phyloP scores from a whole-genome alignment of 2,888 invertebrate genomes.

The Taenaris catops region DNA sequence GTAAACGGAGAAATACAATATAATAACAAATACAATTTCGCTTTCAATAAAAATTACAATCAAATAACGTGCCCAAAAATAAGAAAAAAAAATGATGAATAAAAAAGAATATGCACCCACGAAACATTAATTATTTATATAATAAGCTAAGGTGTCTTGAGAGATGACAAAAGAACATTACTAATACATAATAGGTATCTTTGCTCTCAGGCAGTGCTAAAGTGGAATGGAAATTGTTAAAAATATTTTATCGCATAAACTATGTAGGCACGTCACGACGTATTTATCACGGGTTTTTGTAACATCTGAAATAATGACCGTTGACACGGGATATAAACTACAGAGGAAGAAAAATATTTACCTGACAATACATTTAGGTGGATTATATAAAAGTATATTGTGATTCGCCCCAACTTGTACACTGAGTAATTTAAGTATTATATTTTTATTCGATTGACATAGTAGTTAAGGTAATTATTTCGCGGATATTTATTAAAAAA shows the following conservation, averaged over 20 bases:
- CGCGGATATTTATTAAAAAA: too few relatives aligned
- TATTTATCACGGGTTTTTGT: slow-evolving; percentile 26
- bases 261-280: slow-evolving; percentile 7
- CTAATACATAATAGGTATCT: slow-evolving; percentile 19
- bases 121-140: slow-evolving; percentile 23
- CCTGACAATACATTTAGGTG: too few relatives aligned
- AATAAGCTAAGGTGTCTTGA: slow-evolving; percentile 20
- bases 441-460: too few relatives aligned
- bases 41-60: too few relatives aligned
- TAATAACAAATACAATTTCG: too few relatives aligned
- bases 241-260: slow-evolving; percentile 19
- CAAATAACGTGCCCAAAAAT: too few relatives aligned
- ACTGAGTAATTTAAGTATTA: too few relatives aligned
- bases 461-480: too few relatives aligned
- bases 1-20: too few relatives aligned
- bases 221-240: slow-evolving; percentile 18
- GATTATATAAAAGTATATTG: too few relatives aligned
- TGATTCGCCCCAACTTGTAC: too few relatives aligned
- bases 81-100: slow-evolving; percentile 11
- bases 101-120: slow-evolving; percentile 15
- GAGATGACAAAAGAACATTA: slow-evolving; percentile 23
- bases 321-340: slow-evolving; percentile 49
- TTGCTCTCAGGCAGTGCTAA: slow-evolving; percentile 16
- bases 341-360: too few relatives aligned
- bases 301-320: slow-evolving; percentile 51